Evolutionary conservation across 1,140 invertebrate genomes (phyloP).

Genomic region (Habropoda laboriosa): DNA sequence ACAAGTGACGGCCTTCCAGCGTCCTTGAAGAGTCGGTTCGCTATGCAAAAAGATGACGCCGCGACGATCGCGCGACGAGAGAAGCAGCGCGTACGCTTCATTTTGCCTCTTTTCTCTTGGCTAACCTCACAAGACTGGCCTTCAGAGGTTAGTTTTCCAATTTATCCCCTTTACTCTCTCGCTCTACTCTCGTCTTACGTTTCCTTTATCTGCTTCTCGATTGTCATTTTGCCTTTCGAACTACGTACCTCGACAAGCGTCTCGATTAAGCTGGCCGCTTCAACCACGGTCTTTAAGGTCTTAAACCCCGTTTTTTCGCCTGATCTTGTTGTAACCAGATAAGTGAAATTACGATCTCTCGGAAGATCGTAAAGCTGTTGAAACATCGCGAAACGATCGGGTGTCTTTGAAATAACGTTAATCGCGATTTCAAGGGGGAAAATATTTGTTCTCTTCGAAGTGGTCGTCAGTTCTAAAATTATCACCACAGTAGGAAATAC

Average conservation of each 20-base stretch:
- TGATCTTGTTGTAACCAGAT: too few species aligned
- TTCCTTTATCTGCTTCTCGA: not conserved
- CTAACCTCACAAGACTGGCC: not conserved
- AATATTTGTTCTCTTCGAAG: too few species aligned
- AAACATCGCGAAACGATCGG: too few species aligned
- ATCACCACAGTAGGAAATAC: too few species aligned
- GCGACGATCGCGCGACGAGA: not conserved
- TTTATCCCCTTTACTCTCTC: not conserved
- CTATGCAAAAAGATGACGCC: slow-evolving; percentile 25
- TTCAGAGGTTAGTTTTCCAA: not conserved
- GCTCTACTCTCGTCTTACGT: not conserved
- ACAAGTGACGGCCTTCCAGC: not conserved
- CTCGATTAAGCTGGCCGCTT: not conserved
- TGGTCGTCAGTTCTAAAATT: too few species aligned
- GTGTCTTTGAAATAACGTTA: too few species aligned
- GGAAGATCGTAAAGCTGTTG: too few species aligned
- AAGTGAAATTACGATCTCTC: not conserved
- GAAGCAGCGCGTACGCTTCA: not conserved
- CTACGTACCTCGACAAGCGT: not conserved
- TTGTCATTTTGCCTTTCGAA: not conserved
- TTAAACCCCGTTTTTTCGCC: too few species aligned
- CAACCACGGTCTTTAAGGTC: too few species aligned
- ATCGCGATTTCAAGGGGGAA: too few species aligned
- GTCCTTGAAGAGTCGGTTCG: slow-evolving; percentile 25
- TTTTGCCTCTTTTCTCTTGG: too few species aligned